A percentile compares a stretch with the other conserved stretches of the same genome.
phyloP scores from a whole-genome alignment of 2,797 vertebrate genomes.

The Ataeniobius toweri region DNA sequence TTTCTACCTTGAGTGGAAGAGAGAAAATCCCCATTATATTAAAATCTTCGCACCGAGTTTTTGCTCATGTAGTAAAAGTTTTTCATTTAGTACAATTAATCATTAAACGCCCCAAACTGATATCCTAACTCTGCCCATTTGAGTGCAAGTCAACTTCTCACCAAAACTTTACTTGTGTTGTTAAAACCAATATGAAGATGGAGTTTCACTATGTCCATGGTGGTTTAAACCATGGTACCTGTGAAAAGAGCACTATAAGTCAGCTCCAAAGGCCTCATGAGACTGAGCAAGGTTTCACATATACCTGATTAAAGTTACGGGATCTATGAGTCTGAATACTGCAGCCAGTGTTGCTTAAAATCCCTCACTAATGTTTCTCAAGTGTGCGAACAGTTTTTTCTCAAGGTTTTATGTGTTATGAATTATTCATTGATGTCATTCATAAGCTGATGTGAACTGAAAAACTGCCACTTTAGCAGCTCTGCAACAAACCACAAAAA shows the following conservation, averaged over 20 bases:
- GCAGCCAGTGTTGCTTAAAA: background rate
- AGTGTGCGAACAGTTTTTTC: background rate
- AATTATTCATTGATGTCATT: slow-evolving; percentile 15
- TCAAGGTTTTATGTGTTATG: background rate
- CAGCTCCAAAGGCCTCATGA: background rate
- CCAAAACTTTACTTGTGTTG: background rate
- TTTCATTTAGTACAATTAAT: background rate
- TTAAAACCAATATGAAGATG: background rate
- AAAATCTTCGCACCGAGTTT: background rate
- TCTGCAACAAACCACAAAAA: slow-evolving; percentile 21
- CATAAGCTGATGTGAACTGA: slow-evolving; percentile 12
- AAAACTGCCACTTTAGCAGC: slow-evolving; percentile 21
- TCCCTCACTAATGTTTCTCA: background rate
- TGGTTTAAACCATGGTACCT: background rate
- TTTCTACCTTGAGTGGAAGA: background rate
- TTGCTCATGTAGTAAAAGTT: no score
- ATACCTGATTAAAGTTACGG: background rate
- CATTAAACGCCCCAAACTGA: background rate
- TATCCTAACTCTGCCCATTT: background rate
- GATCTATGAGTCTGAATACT: background rate
- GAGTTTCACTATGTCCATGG: background rate
- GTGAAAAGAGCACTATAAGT: background rate
- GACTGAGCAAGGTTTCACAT: background rate
- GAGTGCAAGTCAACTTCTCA: background rate
- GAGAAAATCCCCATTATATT: no score